Conservation (phyloP, 2,113 vertebrate genomes). For the Melanostigma gelatinosum region DNA sequence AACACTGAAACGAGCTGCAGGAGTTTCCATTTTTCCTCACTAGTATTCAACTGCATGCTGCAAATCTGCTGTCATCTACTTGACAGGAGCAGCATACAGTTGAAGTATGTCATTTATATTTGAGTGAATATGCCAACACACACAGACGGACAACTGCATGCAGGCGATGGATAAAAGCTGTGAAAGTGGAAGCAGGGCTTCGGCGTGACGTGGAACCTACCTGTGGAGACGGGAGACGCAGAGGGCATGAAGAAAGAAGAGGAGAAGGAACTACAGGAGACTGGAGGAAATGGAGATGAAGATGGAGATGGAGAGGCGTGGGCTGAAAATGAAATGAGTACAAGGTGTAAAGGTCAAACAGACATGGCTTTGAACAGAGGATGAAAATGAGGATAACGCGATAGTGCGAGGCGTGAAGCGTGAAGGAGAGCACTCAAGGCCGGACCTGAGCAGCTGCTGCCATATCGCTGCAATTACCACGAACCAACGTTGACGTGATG, state of each 20-base stretch:
- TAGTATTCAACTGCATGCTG: neutral
- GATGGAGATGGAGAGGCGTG: constrained; percentile 46
- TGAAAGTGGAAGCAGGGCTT: neutral
- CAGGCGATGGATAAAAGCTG: neutral
- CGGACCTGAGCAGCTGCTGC: constrained; percentile 14
- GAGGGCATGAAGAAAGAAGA: constrained; percentile 50
- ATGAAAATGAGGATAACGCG: constrained; percentile 29
- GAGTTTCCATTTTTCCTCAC: too few species aligned
- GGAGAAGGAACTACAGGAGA: constrained; percentile 49
- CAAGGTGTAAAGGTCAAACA: constrained; percentile 66
- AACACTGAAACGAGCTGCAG: too few species aligned
- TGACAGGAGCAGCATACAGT: neutral
- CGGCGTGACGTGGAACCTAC: constrained; percentile 33
- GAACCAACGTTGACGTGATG: neutral
- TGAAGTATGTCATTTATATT: neutral
- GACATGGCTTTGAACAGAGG: constrained; percentile 26
- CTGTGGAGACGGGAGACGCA: constrained; percentile 54
- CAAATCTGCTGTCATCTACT: neutral
- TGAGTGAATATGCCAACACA: neutral
- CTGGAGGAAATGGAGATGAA: constrained; percentile 55
- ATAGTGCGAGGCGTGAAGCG: constrained; percentile 13
- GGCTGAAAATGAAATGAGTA: constrained; percentile 68
- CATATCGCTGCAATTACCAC: constrained; percentile 23
- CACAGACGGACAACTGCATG: neutral
- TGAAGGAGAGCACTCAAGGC: neutral